These are phyloP conservation scores for Ganaspis brasiliensis DNA, from an alignment of 2,888 invertebrate genomes.

Conservation along the genomic window DNA sequence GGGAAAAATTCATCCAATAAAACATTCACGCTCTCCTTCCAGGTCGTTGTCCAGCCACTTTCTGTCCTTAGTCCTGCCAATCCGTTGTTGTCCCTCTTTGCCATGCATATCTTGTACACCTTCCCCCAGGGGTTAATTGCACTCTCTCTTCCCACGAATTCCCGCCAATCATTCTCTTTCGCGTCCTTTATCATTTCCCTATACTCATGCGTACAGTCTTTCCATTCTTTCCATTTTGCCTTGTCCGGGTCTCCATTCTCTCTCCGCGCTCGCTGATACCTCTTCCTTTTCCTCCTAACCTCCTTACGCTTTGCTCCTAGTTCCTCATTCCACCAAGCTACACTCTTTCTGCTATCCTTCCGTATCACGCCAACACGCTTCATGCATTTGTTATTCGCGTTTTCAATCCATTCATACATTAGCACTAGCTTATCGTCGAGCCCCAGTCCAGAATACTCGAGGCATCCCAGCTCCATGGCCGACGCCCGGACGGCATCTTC, in stretches of 20 bases:
- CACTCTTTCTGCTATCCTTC: neutral
- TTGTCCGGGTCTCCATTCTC: neutral
- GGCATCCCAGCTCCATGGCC: neutral
- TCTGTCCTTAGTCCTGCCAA: neutral
- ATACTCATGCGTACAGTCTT: neutral
- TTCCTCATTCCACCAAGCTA: slow-evolving; percentile 17
- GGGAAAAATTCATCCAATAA: neutral
- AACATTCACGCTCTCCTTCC: neutral
- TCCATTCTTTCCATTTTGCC: slow-evolving; percentile 4
- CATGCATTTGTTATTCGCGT: slow-evolving; percentile 25
- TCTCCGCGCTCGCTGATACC: neutral
- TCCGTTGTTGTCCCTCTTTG: neutral
- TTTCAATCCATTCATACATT: slow-evolving; percentile 71
- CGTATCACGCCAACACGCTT: too few relatives aligned
- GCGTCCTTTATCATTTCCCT: neutral
- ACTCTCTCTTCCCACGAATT: neutral
- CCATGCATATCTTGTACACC: too few relatives aligned
- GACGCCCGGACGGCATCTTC: neutral
- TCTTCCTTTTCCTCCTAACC: neutral
- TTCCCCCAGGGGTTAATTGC: neutral
- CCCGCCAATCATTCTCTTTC: neutral
- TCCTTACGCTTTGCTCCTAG: neutral
- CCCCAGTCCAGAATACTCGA: neutral
- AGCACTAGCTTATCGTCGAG: neutral
- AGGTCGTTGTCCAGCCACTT: neutral